Base-by-base conservation (phyloP, 2,888 invertebrate species). In the Cataglyphis rosenhaueri region DNA sequence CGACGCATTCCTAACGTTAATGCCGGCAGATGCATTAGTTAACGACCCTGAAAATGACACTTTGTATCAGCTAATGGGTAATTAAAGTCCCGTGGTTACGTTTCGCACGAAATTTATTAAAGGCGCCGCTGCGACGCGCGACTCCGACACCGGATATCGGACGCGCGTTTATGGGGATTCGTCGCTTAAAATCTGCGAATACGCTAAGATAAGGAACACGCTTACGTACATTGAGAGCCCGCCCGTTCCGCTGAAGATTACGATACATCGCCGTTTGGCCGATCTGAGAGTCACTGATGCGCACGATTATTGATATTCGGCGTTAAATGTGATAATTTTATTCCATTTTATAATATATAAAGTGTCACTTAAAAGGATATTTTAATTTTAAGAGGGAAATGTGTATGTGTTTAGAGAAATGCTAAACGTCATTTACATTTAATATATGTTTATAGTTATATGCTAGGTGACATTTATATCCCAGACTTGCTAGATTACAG, bases 61-160 rank as follows among this genome's bases (percentile, higher is more conserved):
- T 92, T 91, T 89, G 89, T 88, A 91, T 90, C 91, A 89, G 88
- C 90, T 92, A 92, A 93, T 92, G 92, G 92, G 88, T 90, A 91
- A 92, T 93, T 93, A 92, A 92, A 91, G 91, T 91, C 87, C 82
- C 85, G 85, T 79, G 84, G 86, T 91, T 91, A 87, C 89, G 89
- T 90, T 91, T 91, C 86, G 83, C 76, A 32, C 57, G 84, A 88
- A 91, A 92, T 92, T 76, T 92, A 92, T 92, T 87, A 88, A 90
- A 87, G 84, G 85, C 85, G 78, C 57, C 68, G 76, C 29, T 29
- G 70, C 0, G 52, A 76, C 82, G 70, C 84, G 81, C 73, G 68
- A 32, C 79, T 65, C 66, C 55, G 66, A 21, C 35, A 21, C 35
- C 41, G 65, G 81, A 65, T 85, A 85, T 76, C 85, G 78, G 65